A percentile compares a stretch with the other conserved stretches of the same genome.
These are phyloP conservation scores for Laothoe populi DNA, from an alignment of 2,888 invertebrate species.

Conservation along the genomic window DNA sequence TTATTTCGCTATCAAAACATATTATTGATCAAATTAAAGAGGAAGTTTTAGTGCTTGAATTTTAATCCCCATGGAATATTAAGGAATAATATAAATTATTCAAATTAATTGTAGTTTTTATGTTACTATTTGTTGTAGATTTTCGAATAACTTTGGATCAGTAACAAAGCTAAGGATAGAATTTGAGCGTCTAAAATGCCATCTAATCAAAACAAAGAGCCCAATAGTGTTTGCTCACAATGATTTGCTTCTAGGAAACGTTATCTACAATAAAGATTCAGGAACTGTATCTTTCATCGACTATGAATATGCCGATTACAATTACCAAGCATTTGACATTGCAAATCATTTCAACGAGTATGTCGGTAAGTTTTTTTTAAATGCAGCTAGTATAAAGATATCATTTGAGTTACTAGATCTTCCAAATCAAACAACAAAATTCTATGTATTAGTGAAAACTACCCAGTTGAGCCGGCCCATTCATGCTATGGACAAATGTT, in stretches of 20 bases:
- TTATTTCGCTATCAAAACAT: no score
- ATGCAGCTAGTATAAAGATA: no score
- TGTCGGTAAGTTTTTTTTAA: constrained; percentile 88
- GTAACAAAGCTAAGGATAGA: constrained; percentile 88
- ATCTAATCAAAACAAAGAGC: constrained; percentile 87
- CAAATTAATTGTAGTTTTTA: constrained; percentile 5
- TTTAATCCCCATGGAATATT: no score
- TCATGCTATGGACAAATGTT: no score
- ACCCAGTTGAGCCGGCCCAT: no score
- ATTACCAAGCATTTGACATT: constrained; percentile 98
- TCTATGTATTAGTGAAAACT: no score
- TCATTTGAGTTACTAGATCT: no score
- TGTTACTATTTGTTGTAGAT: constrained; percentile 82
- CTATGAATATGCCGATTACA: constrained; percentile 97
- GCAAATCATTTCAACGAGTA: constrained; percentile 99
- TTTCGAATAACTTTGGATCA: constrained; percentile 87
- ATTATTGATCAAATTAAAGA: no score
- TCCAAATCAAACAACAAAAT: no score
- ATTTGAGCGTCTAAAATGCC: constrained; percentile 86
- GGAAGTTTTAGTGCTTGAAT: no score
- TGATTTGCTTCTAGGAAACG: constrained; percentile 97
- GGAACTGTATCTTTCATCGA: constrained; percentile 95
- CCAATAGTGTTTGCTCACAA: constrained; percentile 98
- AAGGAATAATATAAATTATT: background rate
- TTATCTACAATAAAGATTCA: constrained; percentile 91